A percentile compares a stretch with the other conserved stretches of the same genome.
Conservation (phyloP, 2,888 invertebrate genomes). For the Eupithecia insigniata region DNA sequence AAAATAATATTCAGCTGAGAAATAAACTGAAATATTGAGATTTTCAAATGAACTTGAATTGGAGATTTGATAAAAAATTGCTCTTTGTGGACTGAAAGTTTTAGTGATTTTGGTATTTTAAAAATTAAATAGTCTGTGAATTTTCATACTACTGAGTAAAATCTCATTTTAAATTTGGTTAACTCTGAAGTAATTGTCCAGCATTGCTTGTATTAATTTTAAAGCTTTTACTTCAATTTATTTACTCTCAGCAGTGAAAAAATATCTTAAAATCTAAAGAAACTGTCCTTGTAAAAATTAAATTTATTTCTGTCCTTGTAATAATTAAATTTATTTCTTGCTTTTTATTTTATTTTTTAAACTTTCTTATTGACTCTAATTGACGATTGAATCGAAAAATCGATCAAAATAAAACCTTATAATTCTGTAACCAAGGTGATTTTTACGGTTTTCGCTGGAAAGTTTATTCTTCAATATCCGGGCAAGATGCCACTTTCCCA, state of each 20-base stretch:
- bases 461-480: constrained; percentile 58
- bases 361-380: too few species aligned
- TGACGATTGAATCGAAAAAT: neutral
- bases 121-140: neutral
- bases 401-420: neutral
- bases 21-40: constrained; percentile 17
- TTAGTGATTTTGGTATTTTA: neutral
- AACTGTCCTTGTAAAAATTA: neutral
- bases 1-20: constrained; percentile 62
- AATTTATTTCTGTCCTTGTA: neutral
- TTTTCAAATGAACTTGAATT: constrained; percentile 9
- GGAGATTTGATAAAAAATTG: neutral
- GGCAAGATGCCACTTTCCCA: constrained; percentile 48
- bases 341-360: too few species aligned
- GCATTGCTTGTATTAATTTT: neutral
- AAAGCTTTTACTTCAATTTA: neutral
- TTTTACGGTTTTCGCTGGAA: constrained; percentile 18
- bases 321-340: neutral
- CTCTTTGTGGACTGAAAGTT: neutral
- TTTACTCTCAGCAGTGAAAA: neutral
- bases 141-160: neutral
- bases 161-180: neutral
- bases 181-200: neutral
- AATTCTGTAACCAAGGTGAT: constrained; percentile 13
- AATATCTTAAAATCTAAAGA: neutral